phyloP scores from a whole-genome alignment of 2,888 invertebrate species.

The Rhagonycha lutea region DNA sequence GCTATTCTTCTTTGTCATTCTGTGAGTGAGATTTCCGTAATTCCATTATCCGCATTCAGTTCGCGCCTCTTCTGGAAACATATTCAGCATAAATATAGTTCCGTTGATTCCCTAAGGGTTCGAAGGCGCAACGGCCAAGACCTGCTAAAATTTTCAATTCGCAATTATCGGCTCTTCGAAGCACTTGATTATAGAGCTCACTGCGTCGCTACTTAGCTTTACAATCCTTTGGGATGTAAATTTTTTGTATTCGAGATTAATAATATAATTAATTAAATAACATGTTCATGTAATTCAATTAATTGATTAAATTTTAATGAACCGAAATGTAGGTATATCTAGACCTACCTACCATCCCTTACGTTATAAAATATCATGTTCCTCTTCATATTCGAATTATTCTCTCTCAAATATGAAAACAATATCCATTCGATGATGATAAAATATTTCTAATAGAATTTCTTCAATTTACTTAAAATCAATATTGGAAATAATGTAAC shows the following conservation, averaged over 20 bases:
- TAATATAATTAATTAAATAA: background rate
- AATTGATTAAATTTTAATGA: background rate
- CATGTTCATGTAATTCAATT: background rate
- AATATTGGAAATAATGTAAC: background rate
- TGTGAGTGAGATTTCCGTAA: conserved; percentile 47
- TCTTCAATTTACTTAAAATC: background rate
- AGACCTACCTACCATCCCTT: background rate
- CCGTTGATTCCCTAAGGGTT: conserved; percentile 45
- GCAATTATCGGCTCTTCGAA: conserved; percentile 44
- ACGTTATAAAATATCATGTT: background rate
- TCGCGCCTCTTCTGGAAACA: conserved; percentile 46
- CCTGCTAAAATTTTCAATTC: conserved; percentile 51
- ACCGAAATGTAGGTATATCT: background rate
- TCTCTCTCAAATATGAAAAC: background rate
- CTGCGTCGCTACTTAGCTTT: conserved; percentile 23
- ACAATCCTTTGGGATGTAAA: conserved; percentile 17
- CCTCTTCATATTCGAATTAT: background rate
- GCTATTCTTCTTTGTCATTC: conserved; percentile 48
- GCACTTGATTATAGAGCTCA: conserved; percentile 30
- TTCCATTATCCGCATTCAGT: conserved; percentile 49
- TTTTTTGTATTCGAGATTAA: conserved; percentile 11
- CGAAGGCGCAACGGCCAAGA: conserved; percentile 43
- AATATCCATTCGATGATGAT: background rate
- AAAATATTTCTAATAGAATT: background rate
- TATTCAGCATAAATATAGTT: conserved; percentile 50